phyloP scores from a whole-genome alignment of 1,140 invertebrate genomes.

The Scaptomyza montana region DNA sequence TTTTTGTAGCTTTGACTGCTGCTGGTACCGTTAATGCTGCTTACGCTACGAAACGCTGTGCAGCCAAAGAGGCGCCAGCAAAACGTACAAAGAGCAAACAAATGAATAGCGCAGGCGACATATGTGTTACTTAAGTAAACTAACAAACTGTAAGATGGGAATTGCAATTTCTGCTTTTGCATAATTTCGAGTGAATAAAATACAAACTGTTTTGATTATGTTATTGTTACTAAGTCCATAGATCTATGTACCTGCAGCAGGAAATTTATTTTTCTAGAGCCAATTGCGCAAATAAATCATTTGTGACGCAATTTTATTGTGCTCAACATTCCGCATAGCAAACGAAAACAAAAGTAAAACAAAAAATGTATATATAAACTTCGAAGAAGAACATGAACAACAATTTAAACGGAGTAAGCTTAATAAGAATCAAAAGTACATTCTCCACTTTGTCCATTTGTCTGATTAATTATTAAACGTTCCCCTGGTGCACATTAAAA shows the following conservation, averaged over 20 bases:
- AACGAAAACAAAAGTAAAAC: not conserved
- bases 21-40: conserved; percentile 6
- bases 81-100: conserved; percentile 29
- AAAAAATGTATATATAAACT: not conserved
- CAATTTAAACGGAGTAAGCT: conserved; percentile 26
- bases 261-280: not conserved
- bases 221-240: not conserved
- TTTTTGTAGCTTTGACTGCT: conserved; percentile 31
- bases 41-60: conserved; percentile 39
- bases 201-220: not conserved
- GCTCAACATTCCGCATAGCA: not conserved
- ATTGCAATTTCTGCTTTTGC: not conserved
- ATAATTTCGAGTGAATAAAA: too few relatives aligned
- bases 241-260: not conserved
- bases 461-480: conserved; percentile 65
- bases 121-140: conserved; percentile 20
- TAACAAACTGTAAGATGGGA: not conserved
- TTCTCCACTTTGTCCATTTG: conserved; percentile 50
- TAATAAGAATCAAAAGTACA: conserved; percentile 5
- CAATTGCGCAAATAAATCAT: conserved; percentile 2
- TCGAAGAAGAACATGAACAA: not conserved
- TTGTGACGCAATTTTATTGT: conserved; percentile 1
- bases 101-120: conserved; percentile 35
- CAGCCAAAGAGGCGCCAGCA: conserved; percentile 60
- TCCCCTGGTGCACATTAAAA: conserved; percentile 67